Base-by-base conservation (phyloP, 2,888 invertebrate species). In the Miltochrista miniata region DNA sequence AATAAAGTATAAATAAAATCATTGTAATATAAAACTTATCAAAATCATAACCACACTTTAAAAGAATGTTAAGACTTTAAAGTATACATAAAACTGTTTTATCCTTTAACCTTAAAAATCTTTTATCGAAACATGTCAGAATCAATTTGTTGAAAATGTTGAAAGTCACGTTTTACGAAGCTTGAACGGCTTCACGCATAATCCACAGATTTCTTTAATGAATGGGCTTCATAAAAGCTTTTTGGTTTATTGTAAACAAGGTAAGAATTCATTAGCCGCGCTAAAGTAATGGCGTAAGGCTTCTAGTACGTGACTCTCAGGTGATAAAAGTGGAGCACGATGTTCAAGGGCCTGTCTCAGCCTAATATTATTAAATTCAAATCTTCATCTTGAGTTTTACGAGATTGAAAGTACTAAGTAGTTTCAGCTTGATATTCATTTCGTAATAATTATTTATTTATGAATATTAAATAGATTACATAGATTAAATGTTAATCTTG, bases 161-260 rank as follows among this genome's bases (percentile, higher is more conserved):
- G 67, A 83, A 84, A 84, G 82, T 80, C 83, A 82, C 83, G 84
- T 80, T 72, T 78, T 68, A 53, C 38, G 38, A 38, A 18, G 38
- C 38, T 38, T 67, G 77, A 69, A 68, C 79, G 78, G 76, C 81
- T 79, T 79, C 77, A 81, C 79, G 83, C 84, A 83, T 81, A 83
- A 83, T 83, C 80, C 74, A 66, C 68, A 77, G 79, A 79, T 81
- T 76, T 71, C 70, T 79, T 79, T 81, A 83, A 84, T 82, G 80
- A 81, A 83, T 80, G 76, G 72, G 74, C 76, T 81, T 79, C 80
- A 81, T 83, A 81, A 85, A 85, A 82, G 81, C 83, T 77, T 81
- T 82, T 83, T 76, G 78, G 81, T 83, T 84, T 81, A 85, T 85
- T 84, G 84, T 85, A 86, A 87, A 88, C 86, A 87, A 79, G 76